Conservation (phyloP, 2,888 invertebrate species). For the Abrostola triplasia region DNA sequence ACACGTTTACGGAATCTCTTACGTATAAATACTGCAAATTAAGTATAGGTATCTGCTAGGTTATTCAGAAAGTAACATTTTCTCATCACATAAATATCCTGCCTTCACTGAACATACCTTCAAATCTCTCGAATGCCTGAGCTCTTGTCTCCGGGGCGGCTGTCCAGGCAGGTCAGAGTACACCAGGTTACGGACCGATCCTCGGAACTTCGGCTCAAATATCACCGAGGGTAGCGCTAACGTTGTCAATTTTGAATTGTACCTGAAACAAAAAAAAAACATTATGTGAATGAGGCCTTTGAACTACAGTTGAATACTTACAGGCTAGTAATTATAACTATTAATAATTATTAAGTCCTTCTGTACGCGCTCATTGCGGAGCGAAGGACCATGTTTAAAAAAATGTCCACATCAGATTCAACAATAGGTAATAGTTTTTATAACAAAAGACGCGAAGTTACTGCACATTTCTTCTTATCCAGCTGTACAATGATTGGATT, state of each 20-base stretch:
- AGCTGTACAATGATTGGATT: conserved; percentile 40
- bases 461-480: conserved; percentile 6
- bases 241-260: conserved; percentile 94
- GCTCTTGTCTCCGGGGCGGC: conserved; percentile 94
- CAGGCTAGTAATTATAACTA: too few relatives aligned
- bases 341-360: not conserved
- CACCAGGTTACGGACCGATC: conserved; percentile 96
- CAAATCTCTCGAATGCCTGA: conserved; percentile 93
- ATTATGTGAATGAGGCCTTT: not conserved
- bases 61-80: not conserved
- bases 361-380: not conserved
- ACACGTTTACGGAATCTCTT: too few relatives aligned
- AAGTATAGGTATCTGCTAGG: too few relatives aligned
- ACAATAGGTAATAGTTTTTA: too few relatives aligned
- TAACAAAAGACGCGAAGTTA: too few relatives aligned
- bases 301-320: not conserved
- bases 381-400: conserved; percentile 16
- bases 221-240: conserved; percentile 96
- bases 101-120: conserved; percentile 87
- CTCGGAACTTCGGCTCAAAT: conserved; percentile 97
- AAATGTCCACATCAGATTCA: not conserved
- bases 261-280: conserved; percentile 79
- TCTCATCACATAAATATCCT: not conserved
- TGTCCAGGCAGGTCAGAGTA: conserved; percentile 95
- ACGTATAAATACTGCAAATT: too few relatives aligned